A percentile compares a stretch with the other conserved stretches of the same genome.
Conservation (phyloP, 2,113 vertebrate genomes). For the Sapayoa aenigma region DNA sequence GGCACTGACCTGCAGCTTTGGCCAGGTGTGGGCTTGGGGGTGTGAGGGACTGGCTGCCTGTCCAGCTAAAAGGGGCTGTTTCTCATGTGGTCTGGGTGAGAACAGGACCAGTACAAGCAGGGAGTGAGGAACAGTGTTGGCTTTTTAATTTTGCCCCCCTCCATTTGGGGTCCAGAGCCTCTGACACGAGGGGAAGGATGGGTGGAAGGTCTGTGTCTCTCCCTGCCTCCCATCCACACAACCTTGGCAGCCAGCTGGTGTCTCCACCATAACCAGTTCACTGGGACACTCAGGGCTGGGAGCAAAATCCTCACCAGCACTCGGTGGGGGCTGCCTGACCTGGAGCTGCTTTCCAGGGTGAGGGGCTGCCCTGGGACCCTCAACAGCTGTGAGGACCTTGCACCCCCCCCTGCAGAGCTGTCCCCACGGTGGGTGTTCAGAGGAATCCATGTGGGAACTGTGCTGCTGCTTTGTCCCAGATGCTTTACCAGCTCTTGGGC, state of each 20-base stretch:
- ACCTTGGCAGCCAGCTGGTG: background rate
- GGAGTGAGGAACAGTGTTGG: background rate
- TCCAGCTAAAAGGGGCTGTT: background rate
- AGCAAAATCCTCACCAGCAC: background rate
- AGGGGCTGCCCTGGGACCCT: background rate
- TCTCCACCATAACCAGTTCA: background rate
- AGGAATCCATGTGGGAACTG: background rate
- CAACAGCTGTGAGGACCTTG: background rate
- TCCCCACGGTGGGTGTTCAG: background rate
- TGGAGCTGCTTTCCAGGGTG: background rate
- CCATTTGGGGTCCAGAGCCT: background rate
- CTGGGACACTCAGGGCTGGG: background rate
- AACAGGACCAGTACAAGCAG: background rate
- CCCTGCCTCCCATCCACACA: background rate
- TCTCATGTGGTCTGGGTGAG: fast-evolving
- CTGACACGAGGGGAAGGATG: background rate
- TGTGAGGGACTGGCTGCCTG: background rate
- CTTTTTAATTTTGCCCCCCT: background rate
- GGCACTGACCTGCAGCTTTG: background rate
- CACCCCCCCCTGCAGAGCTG: background rate
- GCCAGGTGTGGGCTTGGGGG: background rate
- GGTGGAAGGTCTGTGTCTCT: background rate
- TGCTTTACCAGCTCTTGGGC: background rate
- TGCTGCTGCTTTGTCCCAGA: background rate
- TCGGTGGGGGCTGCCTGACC: fast-evolving